Evolutionary conservation across 2,888 invertebrate species (phyloP), one percentile per base, ranked within the genome.

Genomic region (Patella pellucida): DNA sequence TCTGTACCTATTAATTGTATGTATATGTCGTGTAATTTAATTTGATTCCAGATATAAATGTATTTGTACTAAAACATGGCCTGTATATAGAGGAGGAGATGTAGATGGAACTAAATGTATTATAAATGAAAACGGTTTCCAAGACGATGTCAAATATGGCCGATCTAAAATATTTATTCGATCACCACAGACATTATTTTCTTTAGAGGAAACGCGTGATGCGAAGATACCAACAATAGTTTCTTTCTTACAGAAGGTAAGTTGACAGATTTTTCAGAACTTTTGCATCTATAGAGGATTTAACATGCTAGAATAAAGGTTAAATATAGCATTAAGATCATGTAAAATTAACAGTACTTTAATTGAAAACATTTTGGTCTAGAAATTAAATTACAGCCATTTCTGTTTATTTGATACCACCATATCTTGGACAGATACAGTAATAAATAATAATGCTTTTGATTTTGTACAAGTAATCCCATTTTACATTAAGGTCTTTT

Each of bases 61-160:
- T 96, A 95, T 98, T 84, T 96, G 96, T 0, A 95, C 95, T 89
- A 95, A 95, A 91, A 99, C 98, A 3, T 99, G 99, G 99, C 99
- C 99, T 54, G 98, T 97, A 92, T 98, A 95, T 93, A 94, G 95
- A 77, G 94, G 94, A 73, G 92, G 92, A 73, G 95, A 95, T 83
- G 94, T 94, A 87, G 96, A 97, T 81, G 98, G 97, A 1, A 96
- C 96, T 3, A 93, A 94, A 88, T 95, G 95, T 79, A 94, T 99
- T 79, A 93, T 98, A 83, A 93, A 95, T 71, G 96, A 97, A 83
- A 93, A 95, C 85, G 94, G 94, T 62, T 94, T 95, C 83, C 91
- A 94, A 3, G 92, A 94, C 54, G 98, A 99, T 89, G 97, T 97
- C 27, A 96, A 96, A 90, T 98, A 95, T 88, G 99, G 99, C 16